These are phyloP conservation scores for Frieseomelitta varia DNA, from an alignment of 1,140 invertebrate genomes.

Conservation along the genomic window DNA sequence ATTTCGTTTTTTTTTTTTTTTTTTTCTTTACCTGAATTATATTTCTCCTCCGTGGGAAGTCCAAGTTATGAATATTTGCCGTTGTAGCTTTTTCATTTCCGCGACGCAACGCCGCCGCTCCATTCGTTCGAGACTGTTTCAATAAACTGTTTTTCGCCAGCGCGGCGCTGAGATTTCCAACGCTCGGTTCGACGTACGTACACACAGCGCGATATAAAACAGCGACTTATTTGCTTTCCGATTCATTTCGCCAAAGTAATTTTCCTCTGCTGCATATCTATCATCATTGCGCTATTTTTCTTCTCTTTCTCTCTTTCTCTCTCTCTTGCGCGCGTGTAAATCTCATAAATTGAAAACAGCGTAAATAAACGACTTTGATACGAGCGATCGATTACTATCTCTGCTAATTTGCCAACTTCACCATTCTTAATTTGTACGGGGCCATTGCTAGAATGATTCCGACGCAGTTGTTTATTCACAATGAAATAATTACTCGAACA, in stretches of 20 bases:
- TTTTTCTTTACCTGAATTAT: constrained; percentile 14
- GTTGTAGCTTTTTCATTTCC: constrained; percentile 34
- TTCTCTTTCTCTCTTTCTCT: too few species aligned
- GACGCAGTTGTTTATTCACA: too few species aligned
- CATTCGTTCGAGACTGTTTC: background rate
- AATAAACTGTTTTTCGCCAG: constrained; percentile 33
- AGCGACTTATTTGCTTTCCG: constrained; percentile 17
- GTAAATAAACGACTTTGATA: background rate
- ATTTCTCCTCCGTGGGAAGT: background rate
- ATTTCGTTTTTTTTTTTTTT: too few species aligned
- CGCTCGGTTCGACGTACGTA: background rate
- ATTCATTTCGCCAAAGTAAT: constrained; percentile 10
- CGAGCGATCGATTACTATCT: too few species aligned
- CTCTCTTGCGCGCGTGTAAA: background rate
- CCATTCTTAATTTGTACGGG: too few species aligned
- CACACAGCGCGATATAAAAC: background rate
- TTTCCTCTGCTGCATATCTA: background rate
- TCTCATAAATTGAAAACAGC: background rate
- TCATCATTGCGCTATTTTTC: background rate
- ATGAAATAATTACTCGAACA: too few species aligned
- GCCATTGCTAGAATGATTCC: too few species aligned
- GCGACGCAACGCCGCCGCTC: background rate
- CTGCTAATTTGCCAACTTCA: background rate
- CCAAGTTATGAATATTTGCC: constrained; percentile 26
- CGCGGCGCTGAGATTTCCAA: background rate